Conservation (phyloP, 2,888 invertebrate species). For the Aspidiotus rigidus region DNA sequence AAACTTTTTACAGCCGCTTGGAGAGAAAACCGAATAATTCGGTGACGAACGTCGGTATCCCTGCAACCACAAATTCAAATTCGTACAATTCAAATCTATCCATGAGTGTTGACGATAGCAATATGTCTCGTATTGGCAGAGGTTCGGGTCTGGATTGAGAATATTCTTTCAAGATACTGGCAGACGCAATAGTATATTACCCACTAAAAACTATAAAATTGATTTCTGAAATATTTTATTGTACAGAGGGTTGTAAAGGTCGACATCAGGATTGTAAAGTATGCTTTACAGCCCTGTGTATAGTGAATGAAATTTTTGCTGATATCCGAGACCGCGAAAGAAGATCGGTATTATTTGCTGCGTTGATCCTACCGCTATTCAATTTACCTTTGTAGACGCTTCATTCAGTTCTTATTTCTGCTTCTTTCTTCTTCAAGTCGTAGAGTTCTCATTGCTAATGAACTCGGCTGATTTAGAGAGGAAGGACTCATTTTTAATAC, state of each 20-base stretch:
- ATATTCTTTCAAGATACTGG: neutral
- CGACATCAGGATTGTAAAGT: too few species aligned
- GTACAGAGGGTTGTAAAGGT: too few species aligned
- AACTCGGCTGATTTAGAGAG: neutral
- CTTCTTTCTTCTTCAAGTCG: neutral
- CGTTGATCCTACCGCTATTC: neutral
- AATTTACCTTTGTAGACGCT: neutral
- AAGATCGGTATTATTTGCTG: neutral
- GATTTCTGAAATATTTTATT: too few species aligned
- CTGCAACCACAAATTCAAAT: constrained; percentile 16
- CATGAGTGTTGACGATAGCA: constrained; percentile 7
- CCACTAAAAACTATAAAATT: too few species aligned
- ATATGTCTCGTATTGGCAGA: neutral
- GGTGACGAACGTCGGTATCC: constrained; percentile 12
- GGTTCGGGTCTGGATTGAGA: neutral
- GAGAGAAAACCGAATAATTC: constrained; percentile 21
- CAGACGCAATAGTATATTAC: neutral
- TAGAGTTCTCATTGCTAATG: neutral
- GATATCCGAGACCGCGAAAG: too few species aligned
- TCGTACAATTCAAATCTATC: constrained; percentile 10
- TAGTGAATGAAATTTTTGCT: too few species aligned
- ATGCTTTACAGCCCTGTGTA: too few species aligned
- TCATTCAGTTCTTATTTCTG: neutral
- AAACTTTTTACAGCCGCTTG: constrained; percentile 6
- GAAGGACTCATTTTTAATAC: neutral